Evolutionary conservation across 2,113 vertebrate genomes (phyloP).

Genomic region (rat (Rattus norvegicus)): DNA sequence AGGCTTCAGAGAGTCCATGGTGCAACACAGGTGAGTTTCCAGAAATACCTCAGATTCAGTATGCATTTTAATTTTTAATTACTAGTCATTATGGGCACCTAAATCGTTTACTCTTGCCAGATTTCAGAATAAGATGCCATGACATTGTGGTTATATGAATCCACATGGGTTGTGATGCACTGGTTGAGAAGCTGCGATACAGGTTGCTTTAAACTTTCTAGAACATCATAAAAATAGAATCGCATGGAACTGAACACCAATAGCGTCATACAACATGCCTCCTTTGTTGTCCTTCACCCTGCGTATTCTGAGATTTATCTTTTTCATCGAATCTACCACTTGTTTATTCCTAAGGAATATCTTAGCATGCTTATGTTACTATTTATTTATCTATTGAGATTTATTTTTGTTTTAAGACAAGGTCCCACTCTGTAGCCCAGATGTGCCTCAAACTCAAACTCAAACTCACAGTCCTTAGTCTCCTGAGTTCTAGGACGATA

Average conservation of each 20-base stretch:
- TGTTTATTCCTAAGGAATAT: background rate
- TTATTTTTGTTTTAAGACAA: background rate
- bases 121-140: background rate
- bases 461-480: background rate
- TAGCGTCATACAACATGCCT: background rate
- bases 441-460: background rate
- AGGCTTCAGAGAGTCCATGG: fast-evolving
- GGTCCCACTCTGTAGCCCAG: background rate
- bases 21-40: background rate
- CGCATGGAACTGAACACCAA: background rate
- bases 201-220: background rate
- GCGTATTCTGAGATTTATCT: background rate
- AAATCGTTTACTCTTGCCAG: background rate
- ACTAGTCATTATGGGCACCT: background rate
- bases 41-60: background rate
- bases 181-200: background rate
- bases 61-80: background rate
- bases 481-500: background rate
- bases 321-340: background rate
- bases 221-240: background rate
- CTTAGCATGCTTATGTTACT: background rate
- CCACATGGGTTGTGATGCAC: background rate
- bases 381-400: background rate
- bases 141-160: background rate
- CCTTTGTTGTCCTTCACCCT: background rate